These are phyloP conservation scores for Notocelia uddmanniana DNA, from an alignment of 2,888 invertebrate species.

Conservation along the genomic window DNA sequence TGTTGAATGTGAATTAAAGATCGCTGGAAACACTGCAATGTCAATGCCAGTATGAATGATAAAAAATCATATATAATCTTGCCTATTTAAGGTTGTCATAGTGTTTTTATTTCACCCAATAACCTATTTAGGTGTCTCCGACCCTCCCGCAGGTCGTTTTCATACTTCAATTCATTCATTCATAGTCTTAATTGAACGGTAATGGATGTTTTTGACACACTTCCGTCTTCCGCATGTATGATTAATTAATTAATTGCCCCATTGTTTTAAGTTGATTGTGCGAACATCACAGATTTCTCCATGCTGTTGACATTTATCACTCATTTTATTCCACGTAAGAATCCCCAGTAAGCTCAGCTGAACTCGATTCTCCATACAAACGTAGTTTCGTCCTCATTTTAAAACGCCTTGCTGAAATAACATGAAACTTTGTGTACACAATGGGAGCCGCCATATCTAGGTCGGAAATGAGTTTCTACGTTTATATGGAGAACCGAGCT, in stretches of 20 bases:
- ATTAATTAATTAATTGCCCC: constrained; percentile 38
- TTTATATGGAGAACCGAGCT: too few species aligned
- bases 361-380: too few species aligned
- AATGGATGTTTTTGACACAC: constrained; percentile 43
- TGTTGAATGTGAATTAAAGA: background rate
- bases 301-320: constrained; percentile 24
- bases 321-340: constrained; percentile 14
- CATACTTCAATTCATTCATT: background rate
- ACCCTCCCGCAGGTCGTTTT: constrained; percentile 26
- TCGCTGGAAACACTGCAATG: background rate
- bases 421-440: too few species aligned
- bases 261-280: constrained; percentile 40
- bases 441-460: too few species aligned
- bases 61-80: background rate
- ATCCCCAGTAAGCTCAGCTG: too few species aligned
- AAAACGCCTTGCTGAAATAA: too few species aligned
- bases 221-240: constrained; percentile 27
- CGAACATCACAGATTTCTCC: constrained; percentile 41
- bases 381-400: too few species aligned
- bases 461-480: too few species aligned
- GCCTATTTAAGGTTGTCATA: too few species aligned
- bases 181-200: constrained; percentile 31
- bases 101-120: constrained; percentile 13
- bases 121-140: constrained; percentile 22
- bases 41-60: background rate